phyloP scores from a whole-genome alignment of 2,888 invertebrate genomes.

The Caenorhabditis uteleia region DNA sequence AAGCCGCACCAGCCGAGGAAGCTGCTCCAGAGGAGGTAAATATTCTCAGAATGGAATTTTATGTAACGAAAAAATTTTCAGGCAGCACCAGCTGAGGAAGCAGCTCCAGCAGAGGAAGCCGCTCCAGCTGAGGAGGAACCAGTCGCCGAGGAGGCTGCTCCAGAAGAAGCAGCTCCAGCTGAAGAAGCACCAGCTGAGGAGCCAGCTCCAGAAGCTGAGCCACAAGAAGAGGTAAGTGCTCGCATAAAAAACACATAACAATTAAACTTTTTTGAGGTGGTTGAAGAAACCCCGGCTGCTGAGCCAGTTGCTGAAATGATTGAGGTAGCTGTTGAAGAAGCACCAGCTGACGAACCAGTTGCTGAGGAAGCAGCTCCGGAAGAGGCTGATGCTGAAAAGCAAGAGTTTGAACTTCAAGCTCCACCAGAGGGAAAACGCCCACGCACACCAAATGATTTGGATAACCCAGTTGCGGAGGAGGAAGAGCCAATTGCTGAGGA shows the following conservation, averaged over 20 bases:
- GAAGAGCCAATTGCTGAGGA: slow-evolving; percentile 41
- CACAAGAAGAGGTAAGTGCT: slow-evolving; percentile 16
- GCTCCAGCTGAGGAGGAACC: slow-evolving; percentile 14
- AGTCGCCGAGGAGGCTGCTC: slow-evolving; percentile 21
- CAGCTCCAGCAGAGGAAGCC: slow-evolving; percentile 27
- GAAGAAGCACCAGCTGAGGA: slow-evolving; percentile 33
- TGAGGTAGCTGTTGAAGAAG: slow-evolving; percentile 18
- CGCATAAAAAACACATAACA: slow-evolving; percentile 5
- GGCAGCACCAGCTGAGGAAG: slow-evolving; percentile 28
- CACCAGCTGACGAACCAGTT: slow-evolving; percentile 29
- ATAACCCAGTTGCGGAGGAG: slow-evolving; percentile 48
- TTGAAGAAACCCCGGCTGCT: slow-evolving; percentile 14
- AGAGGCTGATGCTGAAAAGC: slow-evolving; percentile 39
- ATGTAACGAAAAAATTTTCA: no score
- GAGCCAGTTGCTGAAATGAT: slow-evolving; percentile 1
- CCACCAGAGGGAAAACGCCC: slow-evolving; percentile 66
- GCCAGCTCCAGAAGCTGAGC: slow-evolving; percentile 12
- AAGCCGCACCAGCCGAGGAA: slow-evolving; percentile 26
- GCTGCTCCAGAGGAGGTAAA: slow-evolving; percentile 14
- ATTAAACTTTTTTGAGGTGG: not conserved
- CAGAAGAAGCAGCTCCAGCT: slow-evolving; percentile 33
- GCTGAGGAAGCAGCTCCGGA: slow-evolving; percentile 23
- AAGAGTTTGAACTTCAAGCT: slow-evolving; percentile 64
- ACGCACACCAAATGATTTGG: slow-evolving; percentile 66
- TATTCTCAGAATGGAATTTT: no score